phyloP scores from a whole-genome alignment of 2,113 vertebrate species.

The Montifringilla adamsi region DNA sequence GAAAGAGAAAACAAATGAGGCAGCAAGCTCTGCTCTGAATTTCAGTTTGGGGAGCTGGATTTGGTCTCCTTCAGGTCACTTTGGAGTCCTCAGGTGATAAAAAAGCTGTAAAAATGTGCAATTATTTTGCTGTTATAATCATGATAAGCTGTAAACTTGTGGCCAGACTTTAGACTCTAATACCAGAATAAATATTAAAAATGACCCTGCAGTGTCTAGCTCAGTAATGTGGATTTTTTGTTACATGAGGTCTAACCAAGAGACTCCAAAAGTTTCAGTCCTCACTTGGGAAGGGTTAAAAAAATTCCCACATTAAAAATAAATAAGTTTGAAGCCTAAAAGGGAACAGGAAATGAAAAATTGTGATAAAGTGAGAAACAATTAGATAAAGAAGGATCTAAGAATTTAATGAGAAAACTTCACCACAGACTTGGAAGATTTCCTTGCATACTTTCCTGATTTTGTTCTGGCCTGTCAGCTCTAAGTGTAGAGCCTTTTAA shows the following conservation, averaged over 20 bases:
- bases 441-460: neutral
- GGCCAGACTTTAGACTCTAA: neutral
- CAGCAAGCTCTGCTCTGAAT: neutral
- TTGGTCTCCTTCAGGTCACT: neutral
- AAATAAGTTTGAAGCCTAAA: constrained; percentile 7
- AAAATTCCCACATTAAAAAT: neutral
- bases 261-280: neutral
- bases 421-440: neutral
- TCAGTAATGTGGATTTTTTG: neutral
- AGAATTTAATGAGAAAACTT: constrained; percentile 29
- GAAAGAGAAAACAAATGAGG: neutral
- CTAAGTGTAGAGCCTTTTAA: neutral
- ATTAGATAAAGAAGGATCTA: constrained; percentile 56
- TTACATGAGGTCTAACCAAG: neutral
- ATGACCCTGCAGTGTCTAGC: neutral
- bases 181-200: neutral
- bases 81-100: neutral
- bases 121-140: neutral
- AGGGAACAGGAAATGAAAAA: constrained; percentile 62
- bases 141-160: neutral
- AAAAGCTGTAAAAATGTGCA: neutral
- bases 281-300: constrained; percentile 27
- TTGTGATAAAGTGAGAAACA: constrained; percentile 55
- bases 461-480: neutral
- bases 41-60: neutral